These are phyloP conservation scores for Gouania willdenowi DNA, from an alignment of 2,797 vertebrate species.

Conservation along the genomic window DNA sequence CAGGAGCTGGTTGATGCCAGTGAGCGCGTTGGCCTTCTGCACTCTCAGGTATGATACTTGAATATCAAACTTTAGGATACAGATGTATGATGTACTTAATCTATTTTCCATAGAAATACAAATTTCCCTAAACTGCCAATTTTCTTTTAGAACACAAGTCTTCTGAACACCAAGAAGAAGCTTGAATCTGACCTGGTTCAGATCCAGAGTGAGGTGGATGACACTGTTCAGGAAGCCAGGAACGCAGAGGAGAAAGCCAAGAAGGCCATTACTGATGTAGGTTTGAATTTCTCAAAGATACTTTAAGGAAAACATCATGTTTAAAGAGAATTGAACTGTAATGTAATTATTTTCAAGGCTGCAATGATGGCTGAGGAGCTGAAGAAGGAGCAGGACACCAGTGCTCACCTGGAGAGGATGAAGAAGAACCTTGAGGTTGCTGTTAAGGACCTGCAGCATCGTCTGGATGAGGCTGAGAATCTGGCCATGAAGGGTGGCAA, in stretches of 20 bases:
- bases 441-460: conserved; percentile 83
- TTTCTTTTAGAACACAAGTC: conserved; percentile 80
- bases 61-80: too few relatives aligned
- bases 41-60: conserved; percentile 69
- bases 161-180: conserved; percentile 80
- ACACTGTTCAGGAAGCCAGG: conserved; percentile 82
- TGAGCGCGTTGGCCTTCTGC: conserved; percentile 80
- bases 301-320: accelerated
- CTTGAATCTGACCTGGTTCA: conserved; percentile 81
- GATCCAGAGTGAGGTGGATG: conserved; percentile 82
- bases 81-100: too few relatives aligned
- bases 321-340: not conserved
- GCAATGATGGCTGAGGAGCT: conserved; percentile 90
- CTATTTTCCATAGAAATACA: too few relatives aligned
- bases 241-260: conserved; percentile 90
- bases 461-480: conserved; percentile 73
- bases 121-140: too few relatives aligned
- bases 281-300: not conserved
- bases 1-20: conserved; percentile 83
- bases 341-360: conserved; percentile 60
- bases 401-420: conserved; percentile 78
- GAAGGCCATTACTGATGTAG: conserved; percentile 87
- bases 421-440: conserved; percentile 77
- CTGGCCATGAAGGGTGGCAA: conserved; percentile 89
- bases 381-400: conserved; percentile 91